Base-by-base conservation (phyloP, 2,113 vertebrate genomes). In the Salvelinus sp. region DNA sequence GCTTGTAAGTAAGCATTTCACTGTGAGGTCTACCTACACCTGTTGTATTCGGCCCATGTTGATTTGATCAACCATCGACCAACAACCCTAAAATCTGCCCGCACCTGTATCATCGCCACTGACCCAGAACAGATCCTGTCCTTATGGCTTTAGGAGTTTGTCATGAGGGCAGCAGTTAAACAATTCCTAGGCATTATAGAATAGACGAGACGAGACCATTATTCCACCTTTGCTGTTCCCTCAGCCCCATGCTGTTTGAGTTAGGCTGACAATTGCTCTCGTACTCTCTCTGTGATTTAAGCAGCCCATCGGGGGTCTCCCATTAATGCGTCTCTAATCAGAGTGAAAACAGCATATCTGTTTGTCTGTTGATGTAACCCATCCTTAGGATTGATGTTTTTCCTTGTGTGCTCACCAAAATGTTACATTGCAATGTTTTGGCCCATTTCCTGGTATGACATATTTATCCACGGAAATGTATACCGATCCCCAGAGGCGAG, bases 371-470 rank as follows among this genome's bases (percentile, higher is more conserved):
- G 84, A 80, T 80, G 81, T 78, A 89, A 88, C 80, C 89, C 77
- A 65, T 88, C 74, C 89, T 91, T 91, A 91, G 77, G 22, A 79
- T 64, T 78, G 72, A 89, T 79, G 77, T 77, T 82, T 89, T 86
- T 86, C 85, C 84, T 77, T 89, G 85, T 74, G 85, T 63, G 70
- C 57, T 22, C 68, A 82, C 83, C 81, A 79, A 80, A 83, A 70
- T 69, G 48, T 81, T 86, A 74, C 73, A 73, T 47, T 69, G 80
- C 58, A n/a, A 22, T 10, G 73, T 77, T 60, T 70, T 76, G 50
- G 66, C 16, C 12, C 50, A 54, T 54, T 16, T 79, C 25, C 58
- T 22, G 76, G 50, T 66, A 72, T n/a, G 67, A 72, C 27, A 66
- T 76, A 20, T 16, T 54, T 82, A 0, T 27, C 2, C 9, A 76